phyloP scores from a whole-genome alignment of 2,113 vertebrate species.

The Sceloporus undulatus region DNA sequence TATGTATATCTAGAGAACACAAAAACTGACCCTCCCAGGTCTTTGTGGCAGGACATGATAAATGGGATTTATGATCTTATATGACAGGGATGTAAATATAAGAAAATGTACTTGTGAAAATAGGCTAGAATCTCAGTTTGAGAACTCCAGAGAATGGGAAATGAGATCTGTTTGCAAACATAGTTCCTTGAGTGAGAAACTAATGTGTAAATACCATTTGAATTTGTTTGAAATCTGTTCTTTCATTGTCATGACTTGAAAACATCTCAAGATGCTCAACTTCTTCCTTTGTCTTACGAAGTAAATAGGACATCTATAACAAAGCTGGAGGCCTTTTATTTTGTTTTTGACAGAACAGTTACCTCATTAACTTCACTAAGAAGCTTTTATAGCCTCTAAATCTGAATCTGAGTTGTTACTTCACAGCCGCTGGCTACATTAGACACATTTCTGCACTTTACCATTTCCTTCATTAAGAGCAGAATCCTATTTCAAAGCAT shows the following conservation, averaged over 20 bases:
- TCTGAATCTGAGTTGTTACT: slow-evolving; percentile 53
- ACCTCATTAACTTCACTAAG: slow-evolving; percentile 59
- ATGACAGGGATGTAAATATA: neutral
- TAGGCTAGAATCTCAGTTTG: neutral
- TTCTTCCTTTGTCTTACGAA: slow-evolving; percentile 42
- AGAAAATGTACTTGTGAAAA: neutral
- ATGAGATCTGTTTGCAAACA: slow-evolving; percentile 30
- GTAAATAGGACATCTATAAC: slow-evolving; percentile 49
- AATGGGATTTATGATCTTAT: no score
- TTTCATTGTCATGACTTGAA: slow-evolving; percentile 35
- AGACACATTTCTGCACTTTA: slow-evolving; percentile 29
- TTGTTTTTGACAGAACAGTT: slow-evolving; percentile 52
- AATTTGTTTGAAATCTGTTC: slow-evolving; percentile 15
- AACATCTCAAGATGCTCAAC: slow-evolving; percentile 44
- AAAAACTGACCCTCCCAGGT: neutral
- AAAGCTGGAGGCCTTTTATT: slow-evolving; percentile 48
- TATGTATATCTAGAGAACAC: neutral
- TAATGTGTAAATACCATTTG: slow-evolving; percentile 37
- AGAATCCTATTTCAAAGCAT: slow-evolving; percentile 33
- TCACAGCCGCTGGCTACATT: slow-evolving; percentile 38
- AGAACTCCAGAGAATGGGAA: slow-evolving; percentile 24
- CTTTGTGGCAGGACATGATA: neutral
- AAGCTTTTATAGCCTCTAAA: slow-evolving; percentile 54
- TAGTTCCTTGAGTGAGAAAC: slow-evolving; percentile 28
- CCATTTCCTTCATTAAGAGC: slow-evolving; percentile 47